Evolutionary conservation across 1,140 invertebrate genomes (phyloP).

Genomic region (Caenorhabditis briggsae): DNA sequence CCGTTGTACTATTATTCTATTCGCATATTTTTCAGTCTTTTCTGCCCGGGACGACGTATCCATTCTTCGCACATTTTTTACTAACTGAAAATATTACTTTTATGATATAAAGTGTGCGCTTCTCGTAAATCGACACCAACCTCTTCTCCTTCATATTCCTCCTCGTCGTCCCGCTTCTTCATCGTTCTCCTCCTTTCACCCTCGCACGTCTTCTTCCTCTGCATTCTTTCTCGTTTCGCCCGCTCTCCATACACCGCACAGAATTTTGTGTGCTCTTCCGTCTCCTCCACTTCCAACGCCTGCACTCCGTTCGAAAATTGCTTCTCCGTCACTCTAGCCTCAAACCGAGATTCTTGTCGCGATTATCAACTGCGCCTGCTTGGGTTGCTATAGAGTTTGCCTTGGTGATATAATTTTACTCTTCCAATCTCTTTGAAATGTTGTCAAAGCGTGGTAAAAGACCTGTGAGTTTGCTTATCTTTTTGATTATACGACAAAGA

Average conservation of each 20-base stretch:
- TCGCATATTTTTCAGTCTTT: background rate
- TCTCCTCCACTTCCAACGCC: background rate
- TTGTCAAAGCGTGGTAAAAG: constrained; percentile 17
- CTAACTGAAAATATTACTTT: background rate
- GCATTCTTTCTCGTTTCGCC: background rate
- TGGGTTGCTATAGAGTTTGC: background rate
- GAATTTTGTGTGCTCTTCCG: background rate
- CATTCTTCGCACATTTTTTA: too few species aligned
- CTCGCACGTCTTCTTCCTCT: constrained; percentile 13
- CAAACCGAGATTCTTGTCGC: background rate
- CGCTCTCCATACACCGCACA: constrained; percentile 4
- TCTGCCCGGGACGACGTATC: too few species aligned
- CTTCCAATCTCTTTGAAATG: too few species aligned
- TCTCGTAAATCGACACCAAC: constrained; percentile 41
- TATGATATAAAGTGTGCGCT: background rate
- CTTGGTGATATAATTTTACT: too few species aligned
- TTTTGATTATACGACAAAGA: background rate
- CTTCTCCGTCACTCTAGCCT: background rate
- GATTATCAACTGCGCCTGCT: constrained; percentile 1
- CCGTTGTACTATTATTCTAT: constrained; percentile 19
- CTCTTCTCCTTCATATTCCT: constrained; percentile 23
- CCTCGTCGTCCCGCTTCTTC: background rate
- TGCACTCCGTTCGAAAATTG: constrained; percentile 21
- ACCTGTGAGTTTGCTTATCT: constrained; percentile 15
- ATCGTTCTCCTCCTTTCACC: background rate